Percentiles rank a stretch among this genome's conserved stretches.
Conservation (phyloP, 2,797 vertebrate species). For the Micropoecilia bifurca region DNA sequence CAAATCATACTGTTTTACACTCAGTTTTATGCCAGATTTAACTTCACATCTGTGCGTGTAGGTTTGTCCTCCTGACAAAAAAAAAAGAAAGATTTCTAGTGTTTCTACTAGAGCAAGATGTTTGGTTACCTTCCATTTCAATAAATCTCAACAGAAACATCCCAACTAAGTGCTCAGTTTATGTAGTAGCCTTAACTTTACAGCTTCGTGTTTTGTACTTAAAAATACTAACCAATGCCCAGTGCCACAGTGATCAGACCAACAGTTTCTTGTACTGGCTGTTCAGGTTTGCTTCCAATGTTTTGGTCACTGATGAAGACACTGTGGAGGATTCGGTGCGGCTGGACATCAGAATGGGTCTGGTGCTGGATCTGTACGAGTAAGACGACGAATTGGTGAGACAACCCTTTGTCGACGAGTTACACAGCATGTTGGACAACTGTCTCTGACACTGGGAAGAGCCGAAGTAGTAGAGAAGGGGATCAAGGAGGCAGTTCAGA, state of each 20-base stretch:
- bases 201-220: not conserved
- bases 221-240: not conserved
- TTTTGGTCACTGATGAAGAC: slow-evolving; percentile 16
- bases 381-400: slow-evolving; percentile 38
- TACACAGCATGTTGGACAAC: slow-evolving; percentile 79
- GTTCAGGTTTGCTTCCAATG: slow-evolving; percentile 68
- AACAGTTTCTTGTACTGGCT: slow-evolving; percentile 87
- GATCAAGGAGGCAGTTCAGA: slow-evolving; percentile 90
- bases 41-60: not conserved
- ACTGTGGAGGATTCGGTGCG: slow-evolving; percentile 18
- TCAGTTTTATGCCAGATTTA: slow-evolving; percentile 26
- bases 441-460: slow-evolving; percentile 91
- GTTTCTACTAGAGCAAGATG: not conserved
- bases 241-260: slow-evolving; percentile 51
- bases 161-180: not conserved
- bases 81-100: not conserved
- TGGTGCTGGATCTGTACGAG: slow-evolving; percentile 70
- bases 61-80: too few relatives aligned
- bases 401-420: slow-evolving; percentile 40
- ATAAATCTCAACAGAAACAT: not conserved
- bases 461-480: slow-evolving; percentile 91
- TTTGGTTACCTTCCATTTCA: not conserved
- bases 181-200: not conserved
- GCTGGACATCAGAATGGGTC: slow-evolving; percentile 48
- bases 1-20: slow-evolving; percentile 4